phyloP scores from a whole-genome alignment of 2,113 vertebrate genomes.

The Hippocampus mohnikei region DNA sequence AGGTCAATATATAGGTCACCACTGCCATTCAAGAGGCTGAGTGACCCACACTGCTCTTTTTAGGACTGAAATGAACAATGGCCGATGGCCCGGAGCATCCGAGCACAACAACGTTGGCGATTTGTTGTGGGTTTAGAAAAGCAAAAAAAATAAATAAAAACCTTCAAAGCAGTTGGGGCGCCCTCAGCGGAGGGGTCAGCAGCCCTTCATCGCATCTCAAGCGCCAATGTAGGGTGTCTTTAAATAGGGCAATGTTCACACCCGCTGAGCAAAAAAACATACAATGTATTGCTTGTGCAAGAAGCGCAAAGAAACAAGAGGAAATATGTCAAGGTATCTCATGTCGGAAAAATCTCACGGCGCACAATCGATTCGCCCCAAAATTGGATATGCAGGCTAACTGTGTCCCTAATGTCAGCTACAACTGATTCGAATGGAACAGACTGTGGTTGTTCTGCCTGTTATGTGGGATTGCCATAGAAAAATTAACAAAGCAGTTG shows the following conservation, averaged over 20 bases:
- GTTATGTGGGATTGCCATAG: no score
- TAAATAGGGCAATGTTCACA: conserved; percentile 71
- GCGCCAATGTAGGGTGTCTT: conserved; percentile 17
- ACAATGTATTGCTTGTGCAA: conserved; percentile 42
- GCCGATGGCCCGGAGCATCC: conserved; percentile 20
- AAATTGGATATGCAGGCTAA: no score
- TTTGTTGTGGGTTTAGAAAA: conserved; percentile 22
- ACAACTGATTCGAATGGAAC: no score
- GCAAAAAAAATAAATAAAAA: not conserved
- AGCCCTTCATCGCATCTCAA: conserved; percentile 33
- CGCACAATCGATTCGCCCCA: no score
- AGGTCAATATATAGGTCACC: conserved; percentile 57
- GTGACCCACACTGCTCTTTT: conserved; percentile 55
- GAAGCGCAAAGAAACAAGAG: conserved; percentile 45
- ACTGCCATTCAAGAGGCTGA: conserved; percentile 52
- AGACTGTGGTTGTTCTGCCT: no score
- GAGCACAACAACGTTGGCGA: conserved; percentile 19
- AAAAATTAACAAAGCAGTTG: no score
- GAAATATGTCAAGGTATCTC: conserved; percentile 41
- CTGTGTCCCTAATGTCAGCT: no score
- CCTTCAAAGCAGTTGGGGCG: conserved; percentile 19
- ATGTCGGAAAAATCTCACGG: no score
- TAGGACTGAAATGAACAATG: conserved; percentile 25
- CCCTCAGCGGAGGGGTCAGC: conserved; percentile 23
- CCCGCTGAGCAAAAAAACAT: conserved; percentile 55